Base-by-base conservation (phyloP, 2,888 invertebrate genomes). In the Pristionchus fissidentatus region DNA sequence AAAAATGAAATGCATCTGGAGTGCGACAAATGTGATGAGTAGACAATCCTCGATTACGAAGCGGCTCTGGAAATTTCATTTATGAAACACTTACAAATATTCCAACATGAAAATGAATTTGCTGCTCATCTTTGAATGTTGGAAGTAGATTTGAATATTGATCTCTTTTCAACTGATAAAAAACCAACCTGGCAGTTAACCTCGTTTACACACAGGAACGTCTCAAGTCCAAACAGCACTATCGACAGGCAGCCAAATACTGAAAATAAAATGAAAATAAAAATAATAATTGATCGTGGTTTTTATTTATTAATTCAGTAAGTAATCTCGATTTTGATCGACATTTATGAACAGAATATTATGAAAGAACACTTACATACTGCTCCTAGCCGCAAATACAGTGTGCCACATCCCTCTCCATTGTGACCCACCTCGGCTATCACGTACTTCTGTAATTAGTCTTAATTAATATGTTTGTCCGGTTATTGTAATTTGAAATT, bases 1-100 rank as follows among this genome's bases (percentile, higher is more conserved):
- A 83, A 92, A 92, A 32, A 92, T 89, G 85, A 92, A 92, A 80
- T 92, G 91, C 91, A 92, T 91, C 84, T 92, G 92, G 35, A 92
- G 85, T 84, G 92, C 92, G 32, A 90, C 90, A 85, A 92, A 92
- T 19, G 90, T 41, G 32, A 89, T 88, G 1, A 89, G 90, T 22
- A 91, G 85, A 35, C 87, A 84, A 89, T 91, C 93, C 83, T 92
- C 90, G 38, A 88, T 82, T 13, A 89, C 84, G 62, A 84, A 84
- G 10, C 83, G 81, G 35, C 84, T 78, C 85, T 85, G 57, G 19
- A 70, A 62, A 46, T 7, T n/a, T 22, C 4, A 70, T 29, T n/a
- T n/a, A n/a, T n/a, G n/a, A n/a, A n/a, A n/a, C n/a, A n/a, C n/a
- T n/a, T n/a, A n/a, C n/a, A n/a, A n/a, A n/a, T n/a, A n/a, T n/a